Base-by-base conservation (phyloP, 2,888 invertebrate genomes). In the Rutpela maculata region DNA sequence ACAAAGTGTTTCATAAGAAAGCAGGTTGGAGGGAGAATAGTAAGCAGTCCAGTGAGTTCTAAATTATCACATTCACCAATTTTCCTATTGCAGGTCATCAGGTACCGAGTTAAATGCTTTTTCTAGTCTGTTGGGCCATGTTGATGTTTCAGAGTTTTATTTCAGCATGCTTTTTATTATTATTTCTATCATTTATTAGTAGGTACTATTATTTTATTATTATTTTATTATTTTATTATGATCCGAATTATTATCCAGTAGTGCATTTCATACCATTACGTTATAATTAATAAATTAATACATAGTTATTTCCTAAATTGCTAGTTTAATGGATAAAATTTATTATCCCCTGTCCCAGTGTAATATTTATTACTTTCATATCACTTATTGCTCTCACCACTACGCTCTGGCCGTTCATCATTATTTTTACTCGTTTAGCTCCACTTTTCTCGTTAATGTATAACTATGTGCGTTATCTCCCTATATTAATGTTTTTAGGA, bases 401-500 rank as follows among this genome's bases (percentile, higher is more conserved):
- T 50, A 50, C 50, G 50, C n/a, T n/a, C n/a, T 50, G n/a, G 7
- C 50, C 50, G 50, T 50, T 50, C 15, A 50, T 50, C 50, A 50
- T 50, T 50, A 50, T 50, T 50, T 50, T 50, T 50, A 50, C n/a
- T 50, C 50, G 50, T 50, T 50, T 50, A 50, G 50, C 50, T 50
- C 50, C 50, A 50, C 50, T 50, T 50, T 50, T 7, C 50, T 50
- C 50, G n/a, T 50, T 50, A 50, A 50, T 50, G 50, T 50, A 50
- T 50, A 35, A 50, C n/a, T 50, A 50, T n/a, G 50, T 50, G 50
- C 50, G 50, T 50, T 50, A 50, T 67, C 67, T 67, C 38, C 26
- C 67, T 22, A 38, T 67, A 67, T 67, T 67, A 67, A 67, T 67
- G 67, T 67, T 67, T n/a, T 67, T 67, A 31, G 43, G 35, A 31